Base-by-base conservation (phyloP, 2,888 invertebrate genomes). In the Lacanobia wlatinum region DNA sequence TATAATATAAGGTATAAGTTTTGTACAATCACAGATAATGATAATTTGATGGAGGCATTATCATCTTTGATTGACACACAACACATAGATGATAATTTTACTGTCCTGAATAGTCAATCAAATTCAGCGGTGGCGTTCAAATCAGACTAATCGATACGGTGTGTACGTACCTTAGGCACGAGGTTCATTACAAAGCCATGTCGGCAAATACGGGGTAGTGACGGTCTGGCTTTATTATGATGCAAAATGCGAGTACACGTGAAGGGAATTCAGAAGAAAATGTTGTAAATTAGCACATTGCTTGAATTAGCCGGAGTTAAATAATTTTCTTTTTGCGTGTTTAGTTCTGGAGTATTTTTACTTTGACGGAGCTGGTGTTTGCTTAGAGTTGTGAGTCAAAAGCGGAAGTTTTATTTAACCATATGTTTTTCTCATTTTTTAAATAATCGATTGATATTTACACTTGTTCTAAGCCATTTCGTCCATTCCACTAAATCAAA, bases 181-280 rank as follows among this genome's bases (percentile, higher is more conserved):
- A 60, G 78, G 78, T 77, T 79, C 82, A 82, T 79, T 79, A 82
- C 82, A 82, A 82, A 68, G 72, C 82, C 64, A 79, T 79, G 82
- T 82, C 64, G 64, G 63, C 77, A 82, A 82, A 79, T 82, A 79
- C 64, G 60, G 52, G 83, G 58, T 56, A 69, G 46, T 78, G 78
- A 80, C 56, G 69, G 69, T n/a, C 61, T 69, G 68, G 56, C 50
- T 72, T 68, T 78, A 73, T 73, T 82, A 78, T 73, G 70, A 78
- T 80, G 78, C 83, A 73, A 78, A 82, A 80, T 78, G 52, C 65
- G 43, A 65, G 18, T 65, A 73, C 62, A 69, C 48, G 83, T 62
- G 38, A 69, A 78, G n/a, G 65, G 83, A 69, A 82, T 78, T 78
- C 40, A 62, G 58, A 66, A 80, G 58, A 55, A 66, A 73, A 82